Evolutionary conservation across 2,797 vertebrate species (phyloP), one percentile per base, ranked within the genome.

Genomic region (Hydrocynus forskahlii): DNA sequence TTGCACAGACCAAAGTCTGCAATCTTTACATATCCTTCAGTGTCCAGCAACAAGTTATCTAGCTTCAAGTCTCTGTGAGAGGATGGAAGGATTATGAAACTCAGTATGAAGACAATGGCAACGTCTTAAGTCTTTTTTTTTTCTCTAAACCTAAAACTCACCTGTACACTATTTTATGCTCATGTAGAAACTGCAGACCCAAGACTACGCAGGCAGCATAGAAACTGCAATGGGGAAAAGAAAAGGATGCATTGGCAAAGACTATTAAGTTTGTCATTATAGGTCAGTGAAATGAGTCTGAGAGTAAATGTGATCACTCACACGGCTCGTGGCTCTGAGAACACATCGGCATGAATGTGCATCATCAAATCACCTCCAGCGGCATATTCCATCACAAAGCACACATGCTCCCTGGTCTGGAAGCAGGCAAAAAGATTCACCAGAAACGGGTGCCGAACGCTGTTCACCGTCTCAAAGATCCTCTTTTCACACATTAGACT

Each of bases 311-410:
- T 0, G 38, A 64, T 81, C 86, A 97, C 98, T 98, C 93, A 99
- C 98, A 98, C 93, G 86, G 97, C 96, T 87, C 98, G 95, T 14
- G 96, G 95, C 89, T 99, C 98, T 43, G 96, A 96, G 93, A 99
- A 99, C 80, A 99, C 98, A 35, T 99, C 97, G 0, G 98, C 96
- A 68, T 99, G 98, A 88, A 99, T 99, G 93, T 99, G 98, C 98
- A 99, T 99, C 98, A 99, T 99, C 81, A 99, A 93, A 90, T 99
- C 98, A n/a, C 98, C 98, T 45, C 98, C 98, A 2, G 98, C 97
- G 14, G 98, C 97, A 25, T 99, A 99, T 89, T 99, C 98, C 98
- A 99, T 99, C 82, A 99, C 97, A 84, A 99, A 99, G 89, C 98
- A 99, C 29, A 99, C 98, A 0, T 99, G 98, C 88, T 99, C 98